Evolutionary conservation across 2,888 invertebrate species (phyloP).

Genomic region (Mimas tiliae): DNA sequence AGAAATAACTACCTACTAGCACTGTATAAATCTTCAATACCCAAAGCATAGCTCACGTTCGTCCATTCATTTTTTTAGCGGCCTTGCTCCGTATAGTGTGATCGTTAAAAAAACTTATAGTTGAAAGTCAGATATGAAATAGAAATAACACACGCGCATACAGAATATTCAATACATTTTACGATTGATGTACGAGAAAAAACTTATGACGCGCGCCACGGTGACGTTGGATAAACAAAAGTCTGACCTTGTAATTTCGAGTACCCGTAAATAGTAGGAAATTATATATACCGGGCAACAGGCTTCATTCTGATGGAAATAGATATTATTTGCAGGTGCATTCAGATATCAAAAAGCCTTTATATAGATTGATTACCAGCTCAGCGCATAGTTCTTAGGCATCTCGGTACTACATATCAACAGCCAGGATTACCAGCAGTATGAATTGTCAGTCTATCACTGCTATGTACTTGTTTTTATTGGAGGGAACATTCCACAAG

Average conservation of each 20-base stretch:
- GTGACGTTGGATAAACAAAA: not conserved
- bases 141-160: not conserved
- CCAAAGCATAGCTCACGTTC: not conserved
- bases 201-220: constrained; percentile 9
- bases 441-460: too few species aligned
- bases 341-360: too few species aligned
- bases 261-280: not conserved
- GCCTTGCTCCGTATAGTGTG: constrained; percentile 8
- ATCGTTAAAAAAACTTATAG: constrained; percentile 3
- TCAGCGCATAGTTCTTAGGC: too few species aligned
- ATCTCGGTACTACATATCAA: too few species aligned
- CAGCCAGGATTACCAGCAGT: too few species aligned
- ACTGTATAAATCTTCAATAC: not conserved
- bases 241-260: not conserved
- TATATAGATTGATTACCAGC: too few species aligned
- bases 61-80: not conserved
- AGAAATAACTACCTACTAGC: too few species aligned
- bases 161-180: not conserved
- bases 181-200: constrained; percentile 16
- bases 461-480: too few species aligned
- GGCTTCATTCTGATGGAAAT: not conserved
- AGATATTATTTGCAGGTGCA: not conserved
- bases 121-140: not conserved
- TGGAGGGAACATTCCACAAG: too few species aligned
- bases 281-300: not conserved